Evolutionary conservation across 2,797 vertebrate genomes (phyloP), one percentile per base, ranked within the genome.

Genomic region (Sebastes aleutianus): DNA sequence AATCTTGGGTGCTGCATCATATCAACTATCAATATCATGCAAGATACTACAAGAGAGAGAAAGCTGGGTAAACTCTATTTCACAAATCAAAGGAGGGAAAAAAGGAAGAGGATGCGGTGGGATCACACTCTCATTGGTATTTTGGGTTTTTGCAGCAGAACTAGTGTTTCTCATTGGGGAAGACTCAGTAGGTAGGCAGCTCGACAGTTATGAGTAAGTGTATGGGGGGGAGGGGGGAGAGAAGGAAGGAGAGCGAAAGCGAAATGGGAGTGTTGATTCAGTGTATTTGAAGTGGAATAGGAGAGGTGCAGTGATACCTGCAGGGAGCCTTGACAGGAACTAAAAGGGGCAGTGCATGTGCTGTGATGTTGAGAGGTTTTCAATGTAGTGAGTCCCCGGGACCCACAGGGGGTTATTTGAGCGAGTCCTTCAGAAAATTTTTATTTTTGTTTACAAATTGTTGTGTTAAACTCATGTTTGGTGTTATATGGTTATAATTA

Each of bases 51-150:
- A 69, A 29, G 53, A 74, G 6, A 34, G 0, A n/a, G n/a, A 83
- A 79, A 83, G 77, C 24, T 29, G 27, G 34, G 1, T 59, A 68
- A 76, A 83, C 12, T 56, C 59, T 36, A 79, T 71, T 85, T 81
- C 67, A 70, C 66, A 86, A 87, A 69, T 79, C 72, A 84, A 69
- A 76, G 67, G 57, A 82, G 67, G 50, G 50, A 64, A 32, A 68
- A 85, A 85, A 36, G 39, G 73, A 58, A 13, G 16, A 36, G 43
- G 75, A 61, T 3, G 36, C 13, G 2, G 26, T 27, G 63, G 5
- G 22, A 68, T 65, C 61, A 73, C 74, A 39, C 8, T 11, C 18
- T 71, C 32, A 1, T 16, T 32, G 2, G 34, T 36, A 32, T 57
- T 77, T 65, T 72, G 56, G 14, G 4, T 14, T 73, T 78, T 70